Conservation (phyloP, 2,797 vertebrate species). For the Sebastes nivosus region DNA sequence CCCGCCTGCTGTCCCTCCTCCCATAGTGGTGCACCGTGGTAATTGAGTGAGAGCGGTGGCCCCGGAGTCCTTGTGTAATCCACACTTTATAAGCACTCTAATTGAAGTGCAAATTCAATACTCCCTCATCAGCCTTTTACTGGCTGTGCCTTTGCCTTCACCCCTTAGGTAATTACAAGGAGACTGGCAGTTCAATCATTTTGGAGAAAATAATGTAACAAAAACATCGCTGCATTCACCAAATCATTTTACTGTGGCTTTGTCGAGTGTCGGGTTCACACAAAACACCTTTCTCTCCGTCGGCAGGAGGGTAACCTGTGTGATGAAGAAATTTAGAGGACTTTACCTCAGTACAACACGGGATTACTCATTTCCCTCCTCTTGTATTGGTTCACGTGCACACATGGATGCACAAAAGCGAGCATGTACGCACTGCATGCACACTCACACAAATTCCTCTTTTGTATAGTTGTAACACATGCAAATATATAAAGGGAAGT, state of each 20-base stretch:
- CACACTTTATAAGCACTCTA: constrained; percentile 92
- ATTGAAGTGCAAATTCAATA: constrained; percentile 95
- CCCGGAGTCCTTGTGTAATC: constrained; percentile 83
- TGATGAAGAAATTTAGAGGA: constrained; percentile 32
- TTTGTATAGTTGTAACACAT: constrained; percentile 19
- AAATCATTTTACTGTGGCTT: constrained; percentile 41
- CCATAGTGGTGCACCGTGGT: constrained; percentile 66
- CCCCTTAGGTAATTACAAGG: constrained; percentile 89
- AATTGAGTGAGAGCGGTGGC: constrained; percentile 85
- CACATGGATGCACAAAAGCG: background rate
- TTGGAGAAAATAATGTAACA: constrained; percentile 74
- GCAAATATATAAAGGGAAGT: background rate
- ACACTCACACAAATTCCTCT: background rate
- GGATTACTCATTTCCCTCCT: constrained; percentile 8
- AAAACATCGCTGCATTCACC: constrained; percentile 54
- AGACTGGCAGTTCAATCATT: constrained; percentile 87
- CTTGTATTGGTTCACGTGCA: background rate
- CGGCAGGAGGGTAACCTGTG: constrained; percentile 17
- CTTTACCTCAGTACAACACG: constrained; percentile 26
- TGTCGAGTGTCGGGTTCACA: constrained; percentile 7
- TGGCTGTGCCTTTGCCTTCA: constrained; percentile 86
- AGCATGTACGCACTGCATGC: background rate
- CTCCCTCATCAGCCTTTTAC: constrained; percentile 83
- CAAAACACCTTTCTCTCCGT: constrained; percentile 8
- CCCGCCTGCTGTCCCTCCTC: constrained; percentile 39